These are phyloP conservation scores for Sisyra nigra DNA, from an alignment of 2,888 invertebrate species.

Conservation along the genomic window DNA sequence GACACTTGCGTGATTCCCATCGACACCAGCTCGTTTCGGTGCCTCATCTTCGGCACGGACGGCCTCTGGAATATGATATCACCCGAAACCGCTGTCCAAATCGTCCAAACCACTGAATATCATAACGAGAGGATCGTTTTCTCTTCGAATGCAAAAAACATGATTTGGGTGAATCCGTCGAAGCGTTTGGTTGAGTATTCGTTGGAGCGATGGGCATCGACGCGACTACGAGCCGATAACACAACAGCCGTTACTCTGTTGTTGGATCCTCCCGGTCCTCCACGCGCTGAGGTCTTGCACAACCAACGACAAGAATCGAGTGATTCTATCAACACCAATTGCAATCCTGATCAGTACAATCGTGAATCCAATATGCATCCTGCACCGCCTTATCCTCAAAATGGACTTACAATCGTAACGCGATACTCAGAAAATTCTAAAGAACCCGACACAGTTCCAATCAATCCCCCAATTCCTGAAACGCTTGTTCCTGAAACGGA, in stretches of 20 bases:
- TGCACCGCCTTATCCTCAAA: conserved; percentile 23
- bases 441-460: too few species aligned
- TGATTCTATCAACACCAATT: background rate
- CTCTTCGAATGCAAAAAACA: conserved; percentile 18
- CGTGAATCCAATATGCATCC: conserved; percentile 15
- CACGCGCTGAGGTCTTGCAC: conserved; percentile 44
- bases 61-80: conserved; percentile 94
- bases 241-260: conserved; percentile 87
- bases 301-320: conserved; percentile 13
- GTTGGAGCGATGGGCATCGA: conserved; percentile 65
- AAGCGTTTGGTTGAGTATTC: conserved; percentile 74
- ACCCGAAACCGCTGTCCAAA: conserved; percentile 64
- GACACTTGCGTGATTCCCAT: conserved; percentile 68
- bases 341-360: conserved; percentile 10
- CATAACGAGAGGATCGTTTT: conserved; percentile 53
- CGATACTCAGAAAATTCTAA: conserved; percentile 19
- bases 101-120: conserved; percentile 67
- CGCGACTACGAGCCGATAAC: conserved; percentile 87
- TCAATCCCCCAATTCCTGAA: too few species aligned
- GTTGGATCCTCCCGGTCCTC: conserved; percentile 77
- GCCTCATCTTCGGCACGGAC: conserved; percentile 90
- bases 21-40: conserved; percentile 61
- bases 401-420: conserved; percentile 33
- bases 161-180: conserved; percentile 75
- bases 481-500: too few species aligned